Percentiles rank a stretch among this genome's conserved stretches.
Conservation (phyloP, 2,888 invertebrate species). For the Drosophila paranaensis region DNA sequence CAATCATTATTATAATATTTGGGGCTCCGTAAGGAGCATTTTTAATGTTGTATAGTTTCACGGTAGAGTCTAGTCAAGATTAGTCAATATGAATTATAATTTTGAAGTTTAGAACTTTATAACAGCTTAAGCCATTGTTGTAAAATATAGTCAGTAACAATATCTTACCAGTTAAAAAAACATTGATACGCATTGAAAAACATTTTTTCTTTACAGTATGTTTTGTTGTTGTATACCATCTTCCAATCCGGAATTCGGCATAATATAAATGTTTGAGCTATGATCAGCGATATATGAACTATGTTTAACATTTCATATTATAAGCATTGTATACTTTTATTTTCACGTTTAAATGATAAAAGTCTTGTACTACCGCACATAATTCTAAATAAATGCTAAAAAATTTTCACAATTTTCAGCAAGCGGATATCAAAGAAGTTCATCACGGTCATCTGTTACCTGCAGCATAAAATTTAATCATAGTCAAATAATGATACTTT, state of each 20-base stretch:
- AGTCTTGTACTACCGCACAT: not conserved
- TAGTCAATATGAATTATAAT: too few species aligned
- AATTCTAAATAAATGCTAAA: not conserved
- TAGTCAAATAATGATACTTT: too few species aligned
- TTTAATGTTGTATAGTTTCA: too few species aligned
- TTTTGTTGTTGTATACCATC: conserved; percentile 58
- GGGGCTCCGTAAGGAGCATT: too few species aligned
- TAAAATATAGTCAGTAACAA: not conserved
- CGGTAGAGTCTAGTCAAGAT: too few species aligned
- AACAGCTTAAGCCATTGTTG: not conserved
- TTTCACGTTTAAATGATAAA: not conserved
- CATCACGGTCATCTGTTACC: not conserved
- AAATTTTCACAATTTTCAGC: not conserved
- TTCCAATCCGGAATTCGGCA: conserved; percentile 71
- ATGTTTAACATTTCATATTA: not conserved
- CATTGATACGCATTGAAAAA: not conserved
- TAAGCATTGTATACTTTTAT: not conserved
- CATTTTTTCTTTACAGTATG: conserved; percentile 63
- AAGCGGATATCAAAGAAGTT: not conserved
- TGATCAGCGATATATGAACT: not conserved
- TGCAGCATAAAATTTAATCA: too few species aligned
- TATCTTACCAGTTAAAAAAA: not conserved
- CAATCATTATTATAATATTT: too few species aligned
- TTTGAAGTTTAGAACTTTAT: too few species aligned
- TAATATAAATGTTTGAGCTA: conserved; percentile 8